Percentiles rank a stretch among this genome's conserved stretches.
phyloP scores from a whole-genome alignment of 2,797 vertebrate genomes.

The Alauda arvensis region DNA sequence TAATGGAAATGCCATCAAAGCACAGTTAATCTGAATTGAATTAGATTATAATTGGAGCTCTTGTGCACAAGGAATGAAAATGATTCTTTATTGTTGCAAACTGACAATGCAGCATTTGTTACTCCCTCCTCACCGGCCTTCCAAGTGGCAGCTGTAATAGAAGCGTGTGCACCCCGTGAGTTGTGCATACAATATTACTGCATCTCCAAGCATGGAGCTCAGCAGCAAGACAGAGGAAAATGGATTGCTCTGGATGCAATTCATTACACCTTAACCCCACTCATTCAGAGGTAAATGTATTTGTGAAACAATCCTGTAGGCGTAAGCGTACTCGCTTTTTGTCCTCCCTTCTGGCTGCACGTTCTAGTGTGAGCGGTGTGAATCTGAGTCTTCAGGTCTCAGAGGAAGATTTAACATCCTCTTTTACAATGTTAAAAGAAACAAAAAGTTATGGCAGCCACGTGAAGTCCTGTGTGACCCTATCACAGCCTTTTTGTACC shows the following conservation, averaged over 20 bases:
- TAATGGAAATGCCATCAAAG: constrained; percentile 77
- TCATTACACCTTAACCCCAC: background rate
- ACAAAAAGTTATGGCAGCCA: background rate
- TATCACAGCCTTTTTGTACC: background rate
- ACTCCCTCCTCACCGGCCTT: constrained; percentile 19
- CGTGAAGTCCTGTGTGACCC: background rate
- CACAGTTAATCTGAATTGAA: constrained; percentile 74
- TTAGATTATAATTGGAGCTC: constrained; percentile 75
- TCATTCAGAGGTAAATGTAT: background rate
- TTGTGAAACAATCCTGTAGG: background rate
- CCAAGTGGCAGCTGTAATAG: constrained; percentile 48
- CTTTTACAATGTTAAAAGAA: background rate
- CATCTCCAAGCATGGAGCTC: background rate
- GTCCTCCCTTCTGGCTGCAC: background rate
- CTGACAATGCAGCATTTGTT: constrained; percentile 58
- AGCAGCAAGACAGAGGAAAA: background rate
- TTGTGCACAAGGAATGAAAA: constrained; percentile 70
- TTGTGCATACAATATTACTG: background rate
- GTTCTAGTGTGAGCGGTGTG: background rate
- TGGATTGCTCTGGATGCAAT: background rate
- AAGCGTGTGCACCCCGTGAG: background rate
- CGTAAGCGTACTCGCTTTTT: background rate
- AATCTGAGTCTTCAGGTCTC: background rate
- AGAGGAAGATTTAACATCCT: background rate
- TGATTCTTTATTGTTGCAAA: constrained; percentile 69